Percentiles rank a stretch among this genome's conserved stretches.
phyloP scores from a whole-genome alignment of 2,888 invertebrate genomes.

The Stratiomys singularior region DNA sequence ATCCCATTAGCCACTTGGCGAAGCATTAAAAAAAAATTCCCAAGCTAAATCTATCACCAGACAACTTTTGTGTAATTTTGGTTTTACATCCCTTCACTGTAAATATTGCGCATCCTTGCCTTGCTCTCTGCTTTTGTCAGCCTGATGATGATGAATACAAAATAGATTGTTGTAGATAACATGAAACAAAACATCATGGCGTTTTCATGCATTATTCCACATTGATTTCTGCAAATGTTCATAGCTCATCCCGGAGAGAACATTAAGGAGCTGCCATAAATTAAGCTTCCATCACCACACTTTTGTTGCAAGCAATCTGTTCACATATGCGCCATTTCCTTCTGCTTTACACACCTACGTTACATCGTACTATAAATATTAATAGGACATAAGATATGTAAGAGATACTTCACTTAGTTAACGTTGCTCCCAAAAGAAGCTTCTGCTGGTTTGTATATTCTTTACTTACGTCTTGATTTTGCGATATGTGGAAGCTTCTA shows the following conservation, averaged over 20 bases:
- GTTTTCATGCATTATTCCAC: neutral
- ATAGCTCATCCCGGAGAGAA: neutral
- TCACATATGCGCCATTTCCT: slow-evolving; percentile 16
- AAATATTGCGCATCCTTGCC: too few relatives aligned
- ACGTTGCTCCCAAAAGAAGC: neutral
- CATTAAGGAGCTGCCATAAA: slow-evolving; percentile 34
- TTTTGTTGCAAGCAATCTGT: neutral
- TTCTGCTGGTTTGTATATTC: neutral
- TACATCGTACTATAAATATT: slow-evolving; percentile 26
- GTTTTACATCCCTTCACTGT: too few relatives aligned
- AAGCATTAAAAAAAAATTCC: too few relatives aligned
- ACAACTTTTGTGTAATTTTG: too few relatives aligned
- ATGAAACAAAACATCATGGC: too few relatives aligned
- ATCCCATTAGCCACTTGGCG: too few relatives aligned
- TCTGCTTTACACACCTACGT: neutral
- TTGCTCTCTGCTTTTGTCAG: too few relatives aligned
- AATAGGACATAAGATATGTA: slow-evolving; percentile 36
- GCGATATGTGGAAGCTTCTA: neutral
- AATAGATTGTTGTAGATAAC: too few relatives aligned
- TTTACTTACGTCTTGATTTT: neutral
- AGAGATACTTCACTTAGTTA: slow-evolving; percentile 30
- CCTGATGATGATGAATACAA: too few relatives aligned
- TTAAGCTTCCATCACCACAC: slow-evolving; percentile 37
- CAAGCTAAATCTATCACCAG: too few relatives aligned
- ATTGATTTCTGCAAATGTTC: neutral